These are phyloP conservation scores for Calyptomena viridis DNA, from an alignment of 2,113 vertebrate species.

Conservation along the genomic window DNA sequence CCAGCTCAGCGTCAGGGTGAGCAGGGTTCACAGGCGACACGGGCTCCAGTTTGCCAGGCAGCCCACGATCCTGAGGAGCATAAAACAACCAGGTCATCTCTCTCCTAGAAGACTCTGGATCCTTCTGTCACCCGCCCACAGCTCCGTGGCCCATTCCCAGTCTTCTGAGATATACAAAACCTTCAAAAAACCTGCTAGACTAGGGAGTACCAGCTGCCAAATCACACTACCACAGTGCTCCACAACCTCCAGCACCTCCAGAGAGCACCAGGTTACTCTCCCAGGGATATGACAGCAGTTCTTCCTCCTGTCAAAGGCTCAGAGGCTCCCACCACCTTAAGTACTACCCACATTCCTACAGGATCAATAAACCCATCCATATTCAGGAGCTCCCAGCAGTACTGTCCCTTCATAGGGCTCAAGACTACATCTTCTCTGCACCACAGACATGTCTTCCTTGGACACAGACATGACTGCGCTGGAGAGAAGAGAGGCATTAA, in stretches of 20 bases:
- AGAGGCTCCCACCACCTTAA: background rate
- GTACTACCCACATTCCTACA: background rate
- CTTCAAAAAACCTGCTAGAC: background rate
- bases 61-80: conserved; percentile 76
- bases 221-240: background rate
- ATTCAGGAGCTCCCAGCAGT: background rate
- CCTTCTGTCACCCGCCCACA: background rate
- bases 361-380: background rate
- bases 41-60: conserved; percentile 88
- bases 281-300: background rate
- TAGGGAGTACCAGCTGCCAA: background rate
- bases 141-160: background rate
- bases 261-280: background rate
- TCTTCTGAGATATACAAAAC: background rate
- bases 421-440: background rate
- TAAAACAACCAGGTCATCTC: background rate
- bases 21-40: conserved; percentile 90
- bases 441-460: fast-evolving
- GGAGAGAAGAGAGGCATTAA: too few relatives aligned
- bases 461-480: background rate
- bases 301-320: background rate
- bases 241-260: background rate
- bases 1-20: conserved; percentile 83
- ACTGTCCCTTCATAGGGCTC: background rate
- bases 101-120: background rate